These are phyloP conservation scores for Clinocottus analis DNA, from an alignment of 2,113 vertebrate species.

Conservation along the genomic window DNA sequence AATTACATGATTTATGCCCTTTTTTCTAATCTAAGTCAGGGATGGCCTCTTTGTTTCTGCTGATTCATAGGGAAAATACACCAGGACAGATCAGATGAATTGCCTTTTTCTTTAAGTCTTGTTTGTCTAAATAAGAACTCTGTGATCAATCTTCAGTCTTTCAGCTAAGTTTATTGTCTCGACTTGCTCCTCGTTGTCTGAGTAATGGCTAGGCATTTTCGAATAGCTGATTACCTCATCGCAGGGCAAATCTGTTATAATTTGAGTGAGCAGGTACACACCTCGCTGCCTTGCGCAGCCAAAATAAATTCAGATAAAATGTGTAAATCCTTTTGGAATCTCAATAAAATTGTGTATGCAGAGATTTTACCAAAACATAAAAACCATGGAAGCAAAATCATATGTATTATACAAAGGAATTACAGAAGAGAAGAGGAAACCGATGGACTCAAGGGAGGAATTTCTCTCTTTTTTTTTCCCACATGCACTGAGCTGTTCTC, in stretches of 20 bases:
- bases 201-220: slow-evolving; percentile 70
- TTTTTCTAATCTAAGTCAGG: slow-evolving; percentile 61
- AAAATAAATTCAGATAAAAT: slow-evolving; percentile 59
- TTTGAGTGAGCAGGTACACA: slow-evolving; percentile 64
- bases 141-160: slow-evolving; percentile 80
- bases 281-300: slow-evolving; percentile 38
- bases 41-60: slow-evolving; percentile 67
- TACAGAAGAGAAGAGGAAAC: slow-evolving; percentile 6
- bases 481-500: slow-evolving; percentile 63
- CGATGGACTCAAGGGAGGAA: slow-evolving; percentile 40
- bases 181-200: slow-evolving; percentile 79
- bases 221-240: slow-evolving; percentile 75
- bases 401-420: neutral
- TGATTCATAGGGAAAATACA: slow-evolving; percentile 74
- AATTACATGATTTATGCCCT: slow-evolving; percentile 80
- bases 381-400: neutral
- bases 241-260: slow-evolving; percentile 66
- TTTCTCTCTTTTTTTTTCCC: slow-evolving; percentile 52
- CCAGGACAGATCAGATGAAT: slow-evolving; percentile 78
- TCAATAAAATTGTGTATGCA: slow-evolving; percentile 13
- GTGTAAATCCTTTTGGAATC: slow-evolving; percentile 18
- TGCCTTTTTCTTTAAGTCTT: slow-evolving; percentile 75
- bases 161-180: slow-evolving; percentile 75
- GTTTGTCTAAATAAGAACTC: slow-evolving; percentile 81
- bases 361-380: slow-evolving; percentile 40